Evolutionary conservation across 2,113 vertebrate genomes (phyloP).

Genomic region (Phyllostomus hastatus): DNA sequence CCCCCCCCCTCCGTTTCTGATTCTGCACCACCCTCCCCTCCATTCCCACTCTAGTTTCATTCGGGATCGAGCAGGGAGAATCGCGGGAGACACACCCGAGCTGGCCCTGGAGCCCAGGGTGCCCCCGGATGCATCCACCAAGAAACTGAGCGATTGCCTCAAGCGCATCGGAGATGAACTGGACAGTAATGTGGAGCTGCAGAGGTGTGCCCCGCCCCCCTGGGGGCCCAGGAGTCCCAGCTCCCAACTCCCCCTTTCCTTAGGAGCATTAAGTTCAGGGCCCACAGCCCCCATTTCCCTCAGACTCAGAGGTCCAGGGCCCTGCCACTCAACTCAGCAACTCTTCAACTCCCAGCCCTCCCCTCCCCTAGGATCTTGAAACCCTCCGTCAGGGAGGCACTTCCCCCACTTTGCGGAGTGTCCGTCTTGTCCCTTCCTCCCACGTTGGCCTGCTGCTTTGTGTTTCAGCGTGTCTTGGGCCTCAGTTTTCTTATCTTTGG

Average conservation of each 20-base stretch:
- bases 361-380: background rate
- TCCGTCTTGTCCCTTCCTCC: background rate
- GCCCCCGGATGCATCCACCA: conserved; percentile 83
- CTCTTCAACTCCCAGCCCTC: background rate
- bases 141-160: conserved; percentile 86
- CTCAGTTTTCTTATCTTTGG: background rate
- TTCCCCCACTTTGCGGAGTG: background rate
- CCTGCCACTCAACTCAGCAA: no score
- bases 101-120: conserved; percentile 74
- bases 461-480: no score
- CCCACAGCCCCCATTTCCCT: background rate
- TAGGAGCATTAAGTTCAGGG: background rate
- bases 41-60: conserved; percentile 75
- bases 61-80: conserved; percentile 70
- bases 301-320: background rate
- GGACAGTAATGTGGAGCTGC: conserved; percentile 87
- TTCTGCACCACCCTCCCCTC: background rate
- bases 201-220: conserved; percentile 77
- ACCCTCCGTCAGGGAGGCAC: background rate
- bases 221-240: background rate
- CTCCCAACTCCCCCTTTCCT: background rate
- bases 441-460: background rate
- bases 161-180: conserved; percentile 92
- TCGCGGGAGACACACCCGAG: conserved; percentile 51
- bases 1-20: background rate